Conservation (phyloP, 2,113 vertebrate genomes). For the Platysteira castanea region DNA sequence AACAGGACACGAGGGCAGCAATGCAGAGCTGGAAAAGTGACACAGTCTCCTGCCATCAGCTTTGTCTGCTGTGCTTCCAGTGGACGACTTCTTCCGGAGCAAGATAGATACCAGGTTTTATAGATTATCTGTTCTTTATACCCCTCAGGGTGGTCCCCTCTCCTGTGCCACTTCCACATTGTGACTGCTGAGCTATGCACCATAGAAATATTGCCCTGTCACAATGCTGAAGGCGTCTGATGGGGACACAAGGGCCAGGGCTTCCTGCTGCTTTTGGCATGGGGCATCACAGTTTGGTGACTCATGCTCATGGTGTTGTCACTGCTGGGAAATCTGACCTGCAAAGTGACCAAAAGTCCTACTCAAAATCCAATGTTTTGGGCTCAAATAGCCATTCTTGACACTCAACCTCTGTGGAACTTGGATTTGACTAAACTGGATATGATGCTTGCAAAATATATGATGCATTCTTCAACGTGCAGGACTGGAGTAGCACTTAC, state of each 20-base stretch:
- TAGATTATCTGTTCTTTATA: slow-evolving; percentile 17
- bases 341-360: not conserved
- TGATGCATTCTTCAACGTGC: not conserved
- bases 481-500: not conserved
- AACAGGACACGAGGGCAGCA: not conserved
- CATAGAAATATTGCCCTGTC: not conserved
- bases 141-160: not conserved
- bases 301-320: not conserved
- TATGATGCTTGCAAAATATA: not conserved
- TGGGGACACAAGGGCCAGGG: not conserved
- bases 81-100: slow-evolving; percentile 20
- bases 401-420: not conserved
- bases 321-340: not conserved
- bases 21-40: not conserved
- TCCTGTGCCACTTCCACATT: not conserved
- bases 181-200: not conserved
- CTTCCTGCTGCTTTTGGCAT: not conserved
- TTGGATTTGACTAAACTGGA: not conserved
- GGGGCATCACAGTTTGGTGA: not conserved
- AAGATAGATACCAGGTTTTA: not conserved
- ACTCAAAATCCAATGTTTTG: not conserved
- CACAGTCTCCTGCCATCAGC: not conserved
- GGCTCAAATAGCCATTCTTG: not conserved
- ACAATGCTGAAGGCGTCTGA: slow-evolving; percentile 1
- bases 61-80: not conserved